Conservation (phyloP, 1,140 invertebrate species). For the Drosophila lowei region DNA sequence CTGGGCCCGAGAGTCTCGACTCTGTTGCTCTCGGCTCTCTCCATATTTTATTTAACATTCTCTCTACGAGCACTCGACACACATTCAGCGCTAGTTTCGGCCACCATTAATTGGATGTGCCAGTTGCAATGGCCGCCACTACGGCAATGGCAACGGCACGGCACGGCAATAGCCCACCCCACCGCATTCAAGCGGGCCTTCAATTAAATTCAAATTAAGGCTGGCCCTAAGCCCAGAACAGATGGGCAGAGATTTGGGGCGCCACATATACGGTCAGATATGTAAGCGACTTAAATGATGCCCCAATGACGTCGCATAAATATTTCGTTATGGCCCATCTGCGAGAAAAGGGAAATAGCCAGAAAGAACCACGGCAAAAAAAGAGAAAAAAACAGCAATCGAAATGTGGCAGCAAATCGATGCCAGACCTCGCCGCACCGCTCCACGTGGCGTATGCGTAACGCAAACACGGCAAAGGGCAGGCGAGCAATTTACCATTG, state of each 20-base stretch:
- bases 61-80: conserved; percentile 70
- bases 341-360: conserved; percentile 3
- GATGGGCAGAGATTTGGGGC: conserved; percentile 61
- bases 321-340: conserved; percentile 66
- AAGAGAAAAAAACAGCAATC: conserved; percentile 25
- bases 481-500: conserved; percentile 58
- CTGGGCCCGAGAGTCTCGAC: conserved; percentile 50
- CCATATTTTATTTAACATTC: conserved; percentile 79
- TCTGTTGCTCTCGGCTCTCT: conserved; percentile 38
- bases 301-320: conserved; percentile 77
- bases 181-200: conserved; percentile 38
- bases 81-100: conserved; percentile 76
- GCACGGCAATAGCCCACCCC: background rate
- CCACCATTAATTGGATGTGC: conserved; percentile 79
- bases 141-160: too few relatives aligned
- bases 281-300: conserved; percentile 72
- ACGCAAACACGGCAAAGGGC: conserved; percentile 42
- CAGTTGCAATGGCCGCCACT: conserved; percentile 62
- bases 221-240: conserved; percentile 65
- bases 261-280: background rate
- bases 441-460: conserved; percentile 62
- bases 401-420: conserved; percentile 70
- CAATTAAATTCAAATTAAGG: conserved; percentile 80
- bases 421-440: conserved; percentile 24
- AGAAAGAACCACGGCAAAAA: background rate